Evolutionary conservation across 2,888 invertebrate genomes (phyloP).

Genomic region (Azorinus chamasolen): DNA sequence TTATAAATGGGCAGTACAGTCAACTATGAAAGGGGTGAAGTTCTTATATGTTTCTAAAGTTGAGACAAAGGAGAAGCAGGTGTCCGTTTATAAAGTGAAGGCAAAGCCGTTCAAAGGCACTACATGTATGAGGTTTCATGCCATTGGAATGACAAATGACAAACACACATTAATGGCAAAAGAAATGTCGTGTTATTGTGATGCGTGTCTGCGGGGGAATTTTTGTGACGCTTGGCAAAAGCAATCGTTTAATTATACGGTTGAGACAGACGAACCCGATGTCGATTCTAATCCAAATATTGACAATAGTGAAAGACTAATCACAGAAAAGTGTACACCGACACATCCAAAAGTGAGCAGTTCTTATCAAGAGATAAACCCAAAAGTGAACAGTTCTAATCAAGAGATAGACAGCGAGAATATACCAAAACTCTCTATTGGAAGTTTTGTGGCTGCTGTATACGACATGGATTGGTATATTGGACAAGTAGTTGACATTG

Average conservation of each 20-base stretch:
- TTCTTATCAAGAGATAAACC: no score
- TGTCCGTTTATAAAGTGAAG: background rate
- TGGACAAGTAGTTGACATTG: constrained; percentile 6
- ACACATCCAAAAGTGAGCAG: no score
- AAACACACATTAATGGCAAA: constrained; percentile 4
- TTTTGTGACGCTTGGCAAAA: constrained; percentile 5
- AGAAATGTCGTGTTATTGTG: constrained; percentile 2
- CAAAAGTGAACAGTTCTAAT: no score
- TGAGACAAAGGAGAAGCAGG: constrained; percentile 1
- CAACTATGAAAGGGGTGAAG: background rate
- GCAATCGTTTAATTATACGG: background rate
- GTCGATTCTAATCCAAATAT: no score
- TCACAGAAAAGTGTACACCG: no score
- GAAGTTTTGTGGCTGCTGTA: constrained; percentile 11
- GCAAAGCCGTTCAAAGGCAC: background rate
- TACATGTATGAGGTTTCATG: background rate
- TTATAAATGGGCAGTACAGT: background rate
- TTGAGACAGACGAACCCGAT: background rate
- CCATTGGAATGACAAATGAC: background rate
- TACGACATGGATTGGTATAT: constrained; percentile 26
- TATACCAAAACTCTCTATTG: background rate
- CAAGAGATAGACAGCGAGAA: background rate
- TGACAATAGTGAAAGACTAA: no score
- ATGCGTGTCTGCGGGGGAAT: background rate
- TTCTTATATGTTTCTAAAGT: no score